These are phyloP conservation scores for Zoanthus gigantus DNA, from an alignment of 92 coral and sea anemone genomes.

Conservation along the genomic window DNA sequence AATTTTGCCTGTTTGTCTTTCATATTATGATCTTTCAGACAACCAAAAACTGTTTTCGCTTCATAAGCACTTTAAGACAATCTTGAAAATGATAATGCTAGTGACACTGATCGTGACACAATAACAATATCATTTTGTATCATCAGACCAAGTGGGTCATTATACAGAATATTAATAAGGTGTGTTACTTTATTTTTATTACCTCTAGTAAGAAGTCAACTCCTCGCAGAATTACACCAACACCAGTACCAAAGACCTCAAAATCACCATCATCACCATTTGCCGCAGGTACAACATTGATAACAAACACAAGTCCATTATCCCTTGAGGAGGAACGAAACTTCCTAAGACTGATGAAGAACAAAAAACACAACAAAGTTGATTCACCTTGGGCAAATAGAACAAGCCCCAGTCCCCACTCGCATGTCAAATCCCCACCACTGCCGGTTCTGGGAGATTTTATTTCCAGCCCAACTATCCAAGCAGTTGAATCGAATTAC, in stretches of 20 bases:
- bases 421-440: constrained; percentile 68
- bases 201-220: constrained; percentile 71
- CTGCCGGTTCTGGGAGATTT: constrained; percentile 78
- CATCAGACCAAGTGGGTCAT: no score
- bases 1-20: no score
- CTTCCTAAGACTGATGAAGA: constrained; percentile 73
- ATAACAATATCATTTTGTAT: no score
- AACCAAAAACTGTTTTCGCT: no score
- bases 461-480: constrained; percentile 35
- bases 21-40: no score
- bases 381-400: constrained; percentile 74
- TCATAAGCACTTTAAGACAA: no score
- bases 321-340: constrained; percentile 84
- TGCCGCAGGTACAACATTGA: constrained; percentile 44
- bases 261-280: constrained; percentile 67
- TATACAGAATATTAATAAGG: no score
- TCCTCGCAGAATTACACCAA: constrained; percentile 93
- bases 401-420: constrained; percentile 67
- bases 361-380: constrained; percentile 66
- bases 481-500: background rate
- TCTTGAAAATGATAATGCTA: no score
- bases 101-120: no score
- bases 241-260: constrained; percentile 70
- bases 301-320: constrained; percentile 67
- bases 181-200: background rate